These are phyloP conservation scores for Lethrus apterus DNA, from an alignment of 1,140 invertebrate species.

Conservation along the genomic window DNA sequence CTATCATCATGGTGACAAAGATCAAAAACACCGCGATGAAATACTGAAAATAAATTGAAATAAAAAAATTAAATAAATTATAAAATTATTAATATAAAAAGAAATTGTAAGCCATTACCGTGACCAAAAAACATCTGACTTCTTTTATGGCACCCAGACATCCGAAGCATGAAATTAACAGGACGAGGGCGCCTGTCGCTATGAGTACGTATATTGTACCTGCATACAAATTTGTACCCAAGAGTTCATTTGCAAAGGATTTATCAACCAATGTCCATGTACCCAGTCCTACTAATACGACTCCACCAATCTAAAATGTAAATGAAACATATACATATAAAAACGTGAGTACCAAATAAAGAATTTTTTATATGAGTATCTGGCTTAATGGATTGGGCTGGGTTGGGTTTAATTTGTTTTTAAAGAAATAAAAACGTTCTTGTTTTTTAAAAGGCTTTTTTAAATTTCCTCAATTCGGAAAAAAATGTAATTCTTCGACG, in stretches of 20 bases:
- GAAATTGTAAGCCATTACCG: conserved; percentile 63
- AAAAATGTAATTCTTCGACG: no score
- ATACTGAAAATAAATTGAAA: conserved; percentile 56
- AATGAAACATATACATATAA: not conserved
- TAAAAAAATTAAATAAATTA: conserved; percentile 6
- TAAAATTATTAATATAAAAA: not conserved
- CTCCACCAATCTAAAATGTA: conserved; percentile 64
- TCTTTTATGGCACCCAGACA: conserved; percentile 81
- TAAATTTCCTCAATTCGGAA: no score
- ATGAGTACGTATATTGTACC: conserved; percentile 76
- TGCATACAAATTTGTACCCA: conserved; percentile 75
- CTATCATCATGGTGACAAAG: conserved; percentile 80
- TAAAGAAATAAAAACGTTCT: no score
- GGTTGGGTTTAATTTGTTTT: no score
- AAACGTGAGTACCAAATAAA: no score
- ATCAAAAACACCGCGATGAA: conserved; percentile 79
- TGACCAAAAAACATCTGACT: conserved; percentile 81
- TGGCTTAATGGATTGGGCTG: no score
- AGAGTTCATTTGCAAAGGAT: conserved; percentile 70
- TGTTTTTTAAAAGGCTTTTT: no score
- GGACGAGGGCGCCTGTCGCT: conserved; percentile 66
- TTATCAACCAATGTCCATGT: conserved; percentile 77
- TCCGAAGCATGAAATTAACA: conserved; percentile 74
- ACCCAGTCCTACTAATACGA: conserved; percentile 65
- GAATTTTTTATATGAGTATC: no score